These are phyloP conservation scores for Augochlorella aurata DNA, from an alignment of 2,888 invertebrate genomes.

Conservation along the genomic window DNA sequence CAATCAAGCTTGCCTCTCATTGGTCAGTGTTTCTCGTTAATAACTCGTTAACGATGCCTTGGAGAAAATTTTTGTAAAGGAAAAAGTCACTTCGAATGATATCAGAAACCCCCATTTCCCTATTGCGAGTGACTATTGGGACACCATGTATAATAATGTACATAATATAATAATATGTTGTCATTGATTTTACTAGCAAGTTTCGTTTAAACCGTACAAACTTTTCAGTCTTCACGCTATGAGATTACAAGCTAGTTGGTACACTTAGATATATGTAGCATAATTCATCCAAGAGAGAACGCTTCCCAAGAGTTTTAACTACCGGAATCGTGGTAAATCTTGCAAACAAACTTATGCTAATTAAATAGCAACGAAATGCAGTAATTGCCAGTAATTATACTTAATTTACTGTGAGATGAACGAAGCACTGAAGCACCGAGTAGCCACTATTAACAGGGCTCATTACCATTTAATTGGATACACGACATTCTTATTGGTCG, in stretches of 20 bases:
- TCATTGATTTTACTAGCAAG: background rate
- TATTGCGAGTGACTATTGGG: no score
- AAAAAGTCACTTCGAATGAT: no score
- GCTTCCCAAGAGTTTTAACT: constrained; percentile 5
- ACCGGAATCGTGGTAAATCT: background rate
- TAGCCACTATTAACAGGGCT: background rate
- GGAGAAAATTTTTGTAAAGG: no score
- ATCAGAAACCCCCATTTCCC: no score
- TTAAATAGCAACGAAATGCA: constrained; percentile 25
- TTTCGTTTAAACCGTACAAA: constrained; percentile 1
- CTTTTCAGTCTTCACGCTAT: constrained; percentile 8
- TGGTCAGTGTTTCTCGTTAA: no score
- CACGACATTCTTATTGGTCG: background rate
- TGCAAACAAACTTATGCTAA: constrained; percentile 32
- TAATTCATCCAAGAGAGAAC: constrained; percentile 14
- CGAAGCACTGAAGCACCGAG: background rate
- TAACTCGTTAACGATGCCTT: no score
- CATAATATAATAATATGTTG: background rate
- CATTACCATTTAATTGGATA: background rate
- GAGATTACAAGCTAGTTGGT: constrained; percentile 6
- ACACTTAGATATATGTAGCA: background rate
- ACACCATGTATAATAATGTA: no score
- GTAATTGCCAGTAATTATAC: constrained; percentile 20
- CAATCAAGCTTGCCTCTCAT: no score
- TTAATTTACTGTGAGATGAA: background rate